Base-by-base conservation (phyloP, 2,888 invertebrate genomes). In the Criorhina ranunculi region DNA sequence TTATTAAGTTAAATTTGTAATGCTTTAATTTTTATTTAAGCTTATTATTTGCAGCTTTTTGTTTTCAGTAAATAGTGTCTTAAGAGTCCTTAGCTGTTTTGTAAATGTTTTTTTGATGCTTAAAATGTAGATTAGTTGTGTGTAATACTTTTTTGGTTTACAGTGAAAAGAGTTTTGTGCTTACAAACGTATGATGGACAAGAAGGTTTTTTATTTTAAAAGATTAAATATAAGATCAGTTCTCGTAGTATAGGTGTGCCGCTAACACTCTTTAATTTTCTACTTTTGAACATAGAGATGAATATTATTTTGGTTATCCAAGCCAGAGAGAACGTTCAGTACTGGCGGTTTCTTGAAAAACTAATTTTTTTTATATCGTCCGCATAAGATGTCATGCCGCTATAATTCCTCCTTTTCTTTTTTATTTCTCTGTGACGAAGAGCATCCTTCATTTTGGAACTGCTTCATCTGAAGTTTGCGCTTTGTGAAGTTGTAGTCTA, bases 41-140 rank as follows among this genome's bases (percentile, higher is more conserved):
- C 5, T 64, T 46, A 75, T 62, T 66, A 46, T 75, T 75, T 55
- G 46, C 64, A 75, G 75, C 55, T 66, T 72, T 49, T 15, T 64
- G 49, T 64, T 9, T 70, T n/a, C 37, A 70, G 57, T 15, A 55
- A n/a, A 33, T 4, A 2, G 7, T 46, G 19, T 46, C 44, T 19
- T 9, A 46, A 19, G 46, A 46, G 17, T 19, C 7, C 9, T 15
- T 46, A 62, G 42, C 33, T 64, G 15, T 64, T 64, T 44, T n/a
- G n/a, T n/a, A n/a, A n/a, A n/a, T n/a, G n/a, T 1, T 15, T 57
- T 33, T 69, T 33, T 64, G 53, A 35, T 64, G 73, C 73, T 73
- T 73, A 11, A 42, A 24, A 62, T 17, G 73, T 64, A 64, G 59
- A 40, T 40, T 40, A 51, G 40, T 42, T 11, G 44, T 66, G 55